phyloP scores from a whole-genome alignment of 2,888 invertebrate species.

The Erebia palarica region DNA sequence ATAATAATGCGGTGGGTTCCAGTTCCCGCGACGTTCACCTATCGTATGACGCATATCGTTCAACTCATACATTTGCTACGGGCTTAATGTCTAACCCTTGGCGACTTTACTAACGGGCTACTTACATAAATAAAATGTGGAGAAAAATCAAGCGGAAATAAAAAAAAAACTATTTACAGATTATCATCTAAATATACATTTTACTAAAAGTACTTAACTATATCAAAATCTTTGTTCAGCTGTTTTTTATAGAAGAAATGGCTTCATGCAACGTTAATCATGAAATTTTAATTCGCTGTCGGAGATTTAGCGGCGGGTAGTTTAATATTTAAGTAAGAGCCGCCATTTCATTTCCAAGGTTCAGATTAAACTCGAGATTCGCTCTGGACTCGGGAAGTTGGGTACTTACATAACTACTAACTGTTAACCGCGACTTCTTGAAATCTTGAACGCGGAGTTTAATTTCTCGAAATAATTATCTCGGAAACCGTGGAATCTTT shows the following conservation, averaged over 20 bases:
- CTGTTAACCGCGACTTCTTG: slow-evolving; percentile 8
- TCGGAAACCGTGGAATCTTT: neutral
- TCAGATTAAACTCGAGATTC: slow-evolving; percentile 24
- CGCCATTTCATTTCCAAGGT: slow-evolving; percentile 33
- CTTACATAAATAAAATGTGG: too few species aligned
- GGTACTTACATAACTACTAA: slow-evolving; percentile 15
- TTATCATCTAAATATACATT: too few species aligned
- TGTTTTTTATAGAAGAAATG: slow-evolving; percentile 24
- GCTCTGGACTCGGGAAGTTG: slow-evolving; percentile 19
- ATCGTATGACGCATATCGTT: too few species aligned
- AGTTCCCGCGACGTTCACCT: too few species aligned
- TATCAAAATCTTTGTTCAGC: neutral
- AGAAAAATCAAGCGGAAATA: too few species aligned
- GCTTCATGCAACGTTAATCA: slow-evolving; percentile 34
- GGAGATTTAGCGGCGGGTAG: slow-evolving; percentile 27
- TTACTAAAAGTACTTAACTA: neutral
- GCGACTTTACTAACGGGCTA: too few species aligned
- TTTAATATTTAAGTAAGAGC: slow-evolving; percentile 34
- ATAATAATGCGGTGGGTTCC: too few species aligned
- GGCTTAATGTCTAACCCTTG: too few species aligned
- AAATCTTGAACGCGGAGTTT: slow-evolving; percentile 11
- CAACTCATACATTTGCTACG: too few species aligned
- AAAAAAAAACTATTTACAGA: too few species aligned
- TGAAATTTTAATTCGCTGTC: slow-evolving; percentile 36
- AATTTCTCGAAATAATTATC: neutral